A percentile compares a stretch with the other conserved stretches of the same genome.
Conservation (phyloP, 2,113 vertebrate genomes). For the Lepus europaeus region DNA sequence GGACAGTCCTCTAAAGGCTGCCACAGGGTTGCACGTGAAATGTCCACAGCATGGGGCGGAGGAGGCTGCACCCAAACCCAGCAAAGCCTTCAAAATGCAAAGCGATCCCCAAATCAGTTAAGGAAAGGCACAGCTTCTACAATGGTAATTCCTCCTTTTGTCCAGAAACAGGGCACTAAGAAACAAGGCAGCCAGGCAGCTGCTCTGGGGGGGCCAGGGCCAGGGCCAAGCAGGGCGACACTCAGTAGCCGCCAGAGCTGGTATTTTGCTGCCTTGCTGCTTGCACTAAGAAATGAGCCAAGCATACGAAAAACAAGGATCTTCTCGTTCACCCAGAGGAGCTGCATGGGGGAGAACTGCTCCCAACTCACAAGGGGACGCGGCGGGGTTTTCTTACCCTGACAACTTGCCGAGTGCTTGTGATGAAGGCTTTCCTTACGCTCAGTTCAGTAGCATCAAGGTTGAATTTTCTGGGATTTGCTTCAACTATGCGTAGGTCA, state of each 20-base stretch:
- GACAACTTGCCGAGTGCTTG: constrained; percentile 93
- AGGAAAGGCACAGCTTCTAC: constrained; percentile 53
- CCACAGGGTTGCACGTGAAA: constrained; percentile 51
- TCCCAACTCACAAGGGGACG: constrained; percentile 38
- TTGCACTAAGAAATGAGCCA: neutral
- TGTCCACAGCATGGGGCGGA: neutral
- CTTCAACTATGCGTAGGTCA: constrained; percentile 95
- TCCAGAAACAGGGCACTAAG: constrained; percentile 19
- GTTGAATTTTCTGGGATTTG: constrained; percentile 99
- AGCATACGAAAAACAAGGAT: neutral
- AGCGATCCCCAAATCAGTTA: constrained; percentile 47
- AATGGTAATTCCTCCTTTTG: constrained; percentile 43
- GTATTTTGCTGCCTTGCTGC: neutral
- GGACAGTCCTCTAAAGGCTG: constrained; percentile 27
- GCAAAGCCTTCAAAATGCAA: constrained; percentile 53
- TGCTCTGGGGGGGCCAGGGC: neutral
- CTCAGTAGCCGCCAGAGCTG: neutral
- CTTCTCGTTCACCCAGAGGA: constrained; percentile 18
- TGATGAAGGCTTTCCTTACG: constrained; percentile 97
- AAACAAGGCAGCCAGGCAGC: neutral
- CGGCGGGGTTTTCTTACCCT: constrained; percentile 89
- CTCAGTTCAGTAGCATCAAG: constrained; percentile 93
- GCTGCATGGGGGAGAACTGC: neutral
- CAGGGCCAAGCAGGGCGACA: neutral
- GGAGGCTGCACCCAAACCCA: constrained; percentile 57